Evolutionary conservation across 2,888 invertebrate species (phyloP), one percentile per base, ranked within the genome.

Genomic region (Fissipunctia ypsillon): DNA sequence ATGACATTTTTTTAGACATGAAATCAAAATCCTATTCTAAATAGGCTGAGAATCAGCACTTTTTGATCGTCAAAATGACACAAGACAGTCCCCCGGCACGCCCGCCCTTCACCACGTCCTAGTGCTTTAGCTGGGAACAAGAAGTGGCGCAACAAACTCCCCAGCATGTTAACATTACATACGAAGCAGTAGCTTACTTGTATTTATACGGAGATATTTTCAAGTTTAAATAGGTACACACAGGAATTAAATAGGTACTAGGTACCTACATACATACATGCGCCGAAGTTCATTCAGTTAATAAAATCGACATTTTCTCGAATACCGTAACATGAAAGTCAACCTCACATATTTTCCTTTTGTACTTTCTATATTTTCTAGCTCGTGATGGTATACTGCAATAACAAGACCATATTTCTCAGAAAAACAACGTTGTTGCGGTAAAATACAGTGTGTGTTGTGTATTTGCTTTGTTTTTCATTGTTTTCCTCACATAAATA

Each of bases 381-480:
- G 22, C 35, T n/a, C 22, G 19, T 68, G 66, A 64, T 60, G 45
- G 25, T 22, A 68, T 69, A 64, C 67, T 69, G 69, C 56, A 64
- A 64, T 35, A 76, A 76, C 69, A 50, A 35, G 28, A n/a, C 54
- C 61, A 67, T 84, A 76, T 76, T 81, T 81, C 82, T 60, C 9
- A 35, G 64, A 35, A 69, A 69, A 65, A 59, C 31, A 69, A 80
- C 56, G 50, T 48, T 41, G 9, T 52, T 65, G 54, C 16, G 60
- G 43, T 54, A 64, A 67, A 56, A 79, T 19, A 72, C 19, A n/a
- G 67, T 0, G 16, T 61, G 41, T 31, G 31, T 48, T 31, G 38
- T 43, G 45, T 64, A n/a, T 50, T 28, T 31, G 7, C 52, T 41
- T 69, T 66, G 45, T 80, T 84, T 84, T n/a, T n/a, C n/a, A n/a